phyloP scores from a whole-genome alignment of 2,797 vertebrate genomes.

The Phoxinus dragarum region DNA sequence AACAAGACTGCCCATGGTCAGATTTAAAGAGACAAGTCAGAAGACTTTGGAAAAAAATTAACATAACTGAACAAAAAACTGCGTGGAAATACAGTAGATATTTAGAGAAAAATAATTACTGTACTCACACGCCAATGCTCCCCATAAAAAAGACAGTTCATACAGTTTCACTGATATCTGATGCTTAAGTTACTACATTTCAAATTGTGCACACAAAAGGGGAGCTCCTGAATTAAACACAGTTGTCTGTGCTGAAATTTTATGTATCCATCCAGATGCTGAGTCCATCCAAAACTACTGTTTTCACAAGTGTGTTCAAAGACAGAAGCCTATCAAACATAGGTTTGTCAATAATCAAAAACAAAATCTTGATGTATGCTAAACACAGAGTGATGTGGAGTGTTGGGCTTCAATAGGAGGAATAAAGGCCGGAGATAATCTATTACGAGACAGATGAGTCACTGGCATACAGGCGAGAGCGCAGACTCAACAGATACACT shows the following conservation, averaged over 20 bases:
- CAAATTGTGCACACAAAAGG: background rate
- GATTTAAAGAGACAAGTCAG: conserved; percentile 1
- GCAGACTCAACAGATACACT: conserved; percentile 48
- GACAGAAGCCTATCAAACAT: background rate
- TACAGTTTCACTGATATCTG: background rate
- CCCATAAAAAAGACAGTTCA: background rate
- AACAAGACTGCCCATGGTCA: conserved; percentile 18
- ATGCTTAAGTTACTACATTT: background rate
- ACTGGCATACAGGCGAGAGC: conserved; percentile 37
- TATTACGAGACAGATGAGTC: conserved; percentile 52
- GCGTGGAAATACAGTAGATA: background rate
- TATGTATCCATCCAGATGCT: conserved; percentile 2
- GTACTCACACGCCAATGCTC: background rate
- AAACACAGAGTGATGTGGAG: conserved; percentile 10
- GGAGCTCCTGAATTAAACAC: background rate
- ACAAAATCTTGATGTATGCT: conserved; percentile 6
- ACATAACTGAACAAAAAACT: background rate
- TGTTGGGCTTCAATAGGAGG: conserved; percentile 24
- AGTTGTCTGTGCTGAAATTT: background rate
- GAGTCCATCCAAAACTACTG: background rate
- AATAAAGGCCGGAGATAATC: conserved; percentile 45
- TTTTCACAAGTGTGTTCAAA: conserved; percentile 23
- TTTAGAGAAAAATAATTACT: background rate
- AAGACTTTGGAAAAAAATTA: background rate
- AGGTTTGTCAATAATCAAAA: background rate